phyloP scores from a whole-genome alignment of 2,888 invertebrate species.

The Drosophila mulleri region DNA sequence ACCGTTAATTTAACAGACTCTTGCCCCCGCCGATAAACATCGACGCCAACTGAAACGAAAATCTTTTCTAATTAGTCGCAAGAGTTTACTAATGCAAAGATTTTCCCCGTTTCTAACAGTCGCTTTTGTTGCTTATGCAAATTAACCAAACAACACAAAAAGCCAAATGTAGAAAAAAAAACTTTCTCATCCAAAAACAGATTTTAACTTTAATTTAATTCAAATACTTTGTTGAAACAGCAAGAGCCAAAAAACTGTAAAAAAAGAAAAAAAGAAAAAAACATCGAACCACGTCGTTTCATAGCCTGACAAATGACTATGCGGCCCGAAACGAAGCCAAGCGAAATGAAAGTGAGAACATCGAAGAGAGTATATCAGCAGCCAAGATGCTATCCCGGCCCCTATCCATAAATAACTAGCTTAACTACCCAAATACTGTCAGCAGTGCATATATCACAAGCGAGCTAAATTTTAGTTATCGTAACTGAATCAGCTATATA shows the following conservation, averaged over 20 bases:
- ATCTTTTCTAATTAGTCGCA: conserved; percentile 67
- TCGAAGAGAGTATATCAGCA: conserved; percentile 20
- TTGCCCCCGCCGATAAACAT: conserved; percentile 37
- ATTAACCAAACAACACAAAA: conserved; percentile 49
- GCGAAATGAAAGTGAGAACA: conserved; percentile 73
- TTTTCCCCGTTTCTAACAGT: conserved; percentile 53
- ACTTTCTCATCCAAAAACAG: conserved; percentile 69
- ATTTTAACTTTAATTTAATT: conserved; percentile 74
- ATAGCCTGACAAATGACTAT: conserved; percentile 59
- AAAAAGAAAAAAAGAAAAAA: conserved; percentile 3
- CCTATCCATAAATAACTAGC: conserved; percentile 37
- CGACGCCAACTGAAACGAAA: conserved; percentile 58
- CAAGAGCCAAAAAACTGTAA: conserved; percentile 47
- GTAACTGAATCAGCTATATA: neutral
- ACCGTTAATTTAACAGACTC: conserved; percentile 59
- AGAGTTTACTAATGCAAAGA: conserved; percentile 63
- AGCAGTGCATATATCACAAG: conserved; percentile 1
- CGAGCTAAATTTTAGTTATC: conserved; percentile 17
- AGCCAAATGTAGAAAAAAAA: conserved; percentile 46
- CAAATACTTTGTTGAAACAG: conserved; percentile 66
- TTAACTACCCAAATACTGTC: conserved; percentile 4
- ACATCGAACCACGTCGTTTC: conserved; percentile 34
- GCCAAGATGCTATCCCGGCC: conserved; percentile 20
- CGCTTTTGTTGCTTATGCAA: conserved; percentile 69
- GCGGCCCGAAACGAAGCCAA: conserved; percentile 47